These are phyloP conservation scores for Lepidothrix coronata DNA, from an alignment of 2,113 vertebrate species.

Conservation along the genomic window DNA sequence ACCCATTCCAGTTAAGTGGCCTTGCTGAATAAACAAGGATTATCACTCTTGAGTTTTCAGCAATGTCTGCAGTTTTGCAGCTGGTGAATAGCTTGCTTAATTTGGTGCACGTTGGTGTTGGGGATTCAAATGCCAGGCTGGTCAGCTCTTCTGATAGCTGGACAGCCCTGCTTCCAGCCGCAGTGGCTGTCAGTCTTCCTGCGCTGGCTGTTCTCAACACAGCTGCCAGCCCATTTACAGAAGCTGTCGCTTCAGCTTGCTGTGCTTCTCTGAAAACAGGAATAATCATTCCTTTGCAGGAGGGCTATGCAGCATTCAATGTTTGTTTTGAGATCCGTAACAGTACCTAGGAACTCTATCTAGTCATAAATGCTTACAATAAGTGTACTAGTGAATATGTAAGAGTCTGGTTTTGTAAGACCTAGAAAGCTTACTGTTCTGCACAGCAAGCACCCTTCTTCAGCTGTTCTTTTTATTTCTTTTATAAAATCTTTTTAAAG, in stretches of 20 bases:
- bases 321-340: neutral
- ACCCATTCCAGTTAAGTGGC: neutral
- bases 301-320: accelerated
- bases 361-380: neutral
- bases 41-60: neutral
- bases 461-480: neutral
- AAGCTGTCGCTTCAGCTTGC: neutral
- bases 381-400: neutral
- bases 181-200: neutral
- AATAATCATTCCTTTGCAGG: neutral
- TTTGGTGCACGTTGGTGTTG: accelerated
- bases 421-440: neutral
- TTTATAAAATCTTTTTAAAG: neutral
- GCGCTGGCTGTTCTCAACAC: accelerated
- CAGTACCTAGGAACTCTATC: neutral
- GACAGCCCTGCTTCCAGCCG: neutral
- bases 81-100: neutral
- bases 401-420: neutral
- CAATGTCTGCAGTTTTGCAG: neutral
- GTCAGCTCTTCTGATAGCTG: accelerated
- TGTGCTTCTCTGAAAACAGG: neutral
- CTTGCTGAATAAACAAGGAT: conserved; percentile 5
- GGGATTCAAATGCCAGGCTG: accelerated
- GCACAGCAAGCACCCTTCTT: neutral
- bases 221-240: neutral